Evolutionary conservation across 2,888 invertebrate genomes (phyloP), one percentile per base, ranked within the genome.

Genomic region (Adelognathus sp.): DNA sequence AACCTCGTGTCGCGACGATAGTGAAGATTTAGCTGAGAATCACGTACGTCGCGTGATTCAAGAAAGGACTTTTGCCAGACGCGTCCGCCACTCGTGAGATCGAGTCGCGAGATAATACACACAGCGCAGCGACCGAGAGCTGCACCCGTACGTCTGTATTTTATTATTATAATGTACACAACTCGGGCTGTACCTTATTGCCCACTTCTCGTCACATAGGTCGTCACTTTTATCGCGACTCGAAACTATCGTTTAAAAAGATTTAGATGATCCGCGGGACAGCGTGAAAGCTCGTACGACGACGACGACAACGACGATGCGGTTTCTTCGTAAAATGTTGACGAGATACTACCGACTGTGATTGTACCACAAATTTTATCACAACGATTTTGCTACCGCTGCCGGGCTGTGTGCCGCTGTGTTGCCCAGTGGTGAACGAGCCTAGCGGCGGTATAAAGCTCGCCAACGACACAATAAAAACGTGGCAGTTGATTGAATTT

Each of bases 161-260:
- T 72, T 72, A 76, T 41, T 50, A 76, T 50, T 52, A n/a, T n/a
- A n/a, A n/a, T n/a, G n/a, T n/a, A n/a, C n/a, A n/a, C n/a, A n/a
- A n/a, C n/a, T n/a, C n/a, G n/a, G n/a, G 60, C 60, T 54, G 56
- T 70, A 74, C 54, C 78, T n/a, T 74, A 74, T 79, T 76, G 79
- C 56, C 67, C 79, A 72, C 75, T 76, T 72, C 79, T 79, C 72
- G 79, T 76, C 75, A 76, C 79, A 76, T 79, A 50, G 75, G 75
- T 72, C 75, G 75, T 52, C 71, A 64, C 75, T 76, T 79, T 79
- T 76, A 79, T 79, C 67, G 75, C 69, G 79, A 79, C 75, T 72
- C 58, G 79, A 79, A n/a, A 79, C 72, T 76, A 79, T 79, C 79
- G 67, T 79, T 79, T 79, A 79, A 79, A 79, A 79, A 79, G 79